Percentiles rank a stretch among this genome's conserved stretches.
phyloP scores from a whole-genome alignment of 1,140 invertebrate species.

The Tribolium madens region DNA sequence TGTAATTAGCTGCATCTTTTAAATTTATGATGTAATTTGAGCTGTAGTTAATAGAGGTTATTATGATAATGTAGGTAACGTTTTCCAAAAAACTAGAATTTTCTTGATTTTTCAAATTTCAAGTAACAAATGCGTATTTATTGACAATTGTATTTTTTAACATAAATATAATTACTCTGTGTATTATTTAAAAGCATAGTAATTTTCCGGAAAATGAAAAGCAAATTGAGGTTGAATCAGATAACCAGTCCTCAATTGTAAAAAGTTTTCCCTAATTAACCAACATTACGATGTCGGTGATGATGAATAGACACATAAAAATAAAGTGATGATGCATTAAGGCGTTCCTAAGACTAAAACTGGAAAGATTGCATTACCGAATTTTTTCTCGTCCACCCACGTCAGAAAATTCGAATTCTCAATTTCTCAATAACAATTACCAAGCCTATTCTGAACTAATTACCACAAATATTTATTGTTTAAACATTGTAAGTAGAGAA shows the following conservation, averaged over 20 bases:
- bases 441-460: conserved; percentile 9
- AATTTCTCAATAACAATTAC: conserved; percentile 8
- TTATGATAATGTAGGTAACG: background rate
- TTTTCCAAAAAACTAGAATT: background rate
- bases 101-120: background rate
- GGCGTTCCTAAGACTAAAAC: conserved; percentile 28
- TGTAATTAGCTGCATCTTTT: too few relatives aligned
- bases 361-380: conserved; percentile 26
- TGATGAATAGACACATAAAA: conserved; percentile 19
- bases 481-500: conserved; percentile 24
- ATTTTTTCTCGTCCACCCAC: conserved; percentile 17
- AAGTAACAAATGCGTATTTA: background rate
- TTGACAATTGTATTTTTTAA: too few relatives aligned
- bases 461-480: conserved; percentile 38
- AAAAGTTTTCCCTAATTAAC: conserved; percentile 30
- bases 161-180: background rate
- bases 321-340: conserved; percentile 32
- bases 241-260: conserved; percentile 1
- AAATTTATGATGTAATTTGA: too few relatives aligned
- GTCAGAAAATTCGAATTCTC: conserved; percentile 11
- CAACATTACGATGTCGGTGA: background rate
- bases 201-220: background rate
- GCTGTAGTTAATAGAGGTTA: background rate
- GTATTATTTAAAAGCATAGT: background rate
- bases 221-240: conserved; percentile 6